Evolutionary conservation across 2,797 vertebrate genomes (phyloP).

Genomic region (Arnoldichthys spilopterus): DNA sequence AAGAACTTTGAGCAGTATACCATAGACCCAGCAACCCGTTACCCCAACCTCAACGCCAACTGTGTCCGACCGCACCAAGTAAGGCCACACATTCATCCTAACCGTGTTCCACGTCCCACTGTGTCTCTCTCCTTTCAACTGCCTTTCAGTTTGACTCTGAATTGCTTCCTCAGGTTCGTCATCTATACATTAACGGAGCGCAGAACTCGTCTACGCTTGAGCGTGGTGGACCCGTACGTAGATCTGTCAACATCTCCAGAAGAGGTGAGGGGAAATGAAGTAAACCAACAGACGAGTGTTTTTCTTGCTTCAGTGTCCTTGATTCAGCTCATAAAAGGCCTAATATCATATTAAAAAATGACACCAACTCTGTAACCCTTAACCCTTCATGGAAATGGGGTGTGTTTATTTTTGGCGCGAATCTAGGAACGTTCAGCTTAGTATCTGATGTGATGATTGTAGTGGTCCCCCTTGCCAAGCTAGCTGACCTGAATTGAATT

Average conservation of each 20-base stretch:
- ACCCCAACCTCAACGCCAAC: conserved; percentile 94
- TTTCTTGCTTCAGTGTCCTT: too few species aligned
- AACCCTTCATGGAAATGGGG: too few species aligned
- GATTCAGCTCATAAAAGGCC: too few species aligned
- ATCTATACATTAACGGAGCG: conserved; percentile 86
- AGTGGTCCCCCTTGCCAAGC: too few species aligned
- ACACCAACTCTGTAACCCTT: too few species aligned
- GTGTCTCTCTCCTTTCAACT: too few species aligned
- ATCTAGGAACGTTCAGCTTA: too few species aligned
- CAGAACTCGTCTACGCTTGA: conserved; percentile 73
- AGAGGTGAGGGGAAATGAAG: conserved; percentile 75
- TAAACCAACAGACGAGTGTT: background rate
- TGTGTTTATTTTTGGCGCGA: too few species aligned
- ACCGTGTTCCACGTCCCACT: too few species aligned
- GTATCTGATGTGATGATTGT: too few species aligned
- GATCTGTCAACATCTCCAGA: conserved; percentile 83
- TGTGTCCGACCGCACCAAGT: conserved; percentile 93
- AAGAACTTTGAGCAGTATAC: conserved; percentile 97
- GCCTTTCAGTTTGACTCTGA: background rate
- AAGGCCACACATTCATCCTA: conserved; percentile 12
- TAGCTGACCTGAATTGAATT: too few species aligned
- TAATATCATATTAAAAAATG: too few species aligned
- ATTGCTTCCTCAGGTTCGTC: conserved; percentile 81
- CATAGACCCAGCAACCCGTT: conserved; percentile 90
- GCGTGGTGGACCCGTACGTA: conserved; percentile 74